phyloP scores from a whole-genome alignment of 1,140 invertebrate genomes.

The Panulirus ornatus region DNA sequence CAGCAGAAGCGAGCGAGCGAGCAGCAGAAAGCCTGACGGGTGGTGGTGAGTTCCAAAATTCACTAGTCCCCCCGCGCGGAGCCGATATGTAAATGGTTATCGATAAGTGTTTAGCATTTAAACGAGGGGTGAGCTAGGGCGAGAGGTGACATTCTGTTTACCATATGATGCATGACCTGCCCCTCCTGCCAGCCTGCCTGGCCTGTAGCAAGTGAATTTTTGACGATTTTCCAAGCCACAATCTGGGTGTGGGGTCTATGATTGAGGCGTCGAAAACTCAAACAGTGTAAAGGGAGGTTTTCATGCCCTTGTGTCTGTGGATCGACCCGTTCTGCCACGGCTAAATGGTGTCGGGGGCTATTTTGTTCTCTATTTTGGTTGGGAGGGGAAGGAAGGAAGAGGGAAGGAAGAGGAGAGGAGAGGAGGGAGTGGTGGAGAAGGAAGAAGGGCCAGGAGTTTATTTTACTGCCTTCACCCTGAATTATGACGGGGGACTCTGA shows the following conservation, averaged over 20 bases:
- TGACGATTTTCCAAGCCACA: constrained; percentile 35
- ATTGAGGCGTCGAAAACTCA: not conserved
- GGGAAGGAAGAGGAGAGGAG: not conserved
- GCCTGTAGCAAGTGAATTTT: constrained; percentile 44
- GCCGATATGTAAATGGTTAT: constrained; percentile 76
- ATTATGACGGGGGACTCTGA: not conserved
- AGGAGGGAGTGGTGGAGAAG: not conserved
- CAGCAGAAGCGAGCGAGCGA: not conserved
- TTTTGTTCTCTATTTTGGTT: constrained; percentile 19
- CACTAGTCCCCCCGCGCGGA: constrained; percentile 5
- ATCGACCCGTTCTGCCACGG: not conserved
- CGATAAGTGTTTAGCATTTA: constrained; percentile 74
- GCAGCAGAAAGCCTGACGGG: not conserved
- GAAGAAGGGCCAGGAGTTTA: not conserved
- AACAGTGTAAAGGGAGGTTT: no score
- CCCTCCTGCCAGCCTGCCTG: not conserved
- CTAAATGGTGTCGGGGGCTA: constrained; percentile 21
- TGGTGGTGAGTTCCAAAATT: constrained; percentile 40
- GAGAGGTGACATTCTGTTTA: constrained; percentile 72
- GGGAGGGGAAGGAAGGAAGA: not conserved
- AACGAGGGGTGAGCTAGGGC: constrained; percentile 70
- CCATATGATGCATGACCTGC: constrained; percentile 71
- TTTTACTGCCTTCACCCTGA: not conserved
- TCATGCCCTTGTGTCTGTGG: no score
- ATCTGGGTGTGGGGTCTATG: not conserved